Evolutionary conservation across 2,797 vertebrate genomes (phyloP).

Genomic region (Bradypus variegatus): DNA sequence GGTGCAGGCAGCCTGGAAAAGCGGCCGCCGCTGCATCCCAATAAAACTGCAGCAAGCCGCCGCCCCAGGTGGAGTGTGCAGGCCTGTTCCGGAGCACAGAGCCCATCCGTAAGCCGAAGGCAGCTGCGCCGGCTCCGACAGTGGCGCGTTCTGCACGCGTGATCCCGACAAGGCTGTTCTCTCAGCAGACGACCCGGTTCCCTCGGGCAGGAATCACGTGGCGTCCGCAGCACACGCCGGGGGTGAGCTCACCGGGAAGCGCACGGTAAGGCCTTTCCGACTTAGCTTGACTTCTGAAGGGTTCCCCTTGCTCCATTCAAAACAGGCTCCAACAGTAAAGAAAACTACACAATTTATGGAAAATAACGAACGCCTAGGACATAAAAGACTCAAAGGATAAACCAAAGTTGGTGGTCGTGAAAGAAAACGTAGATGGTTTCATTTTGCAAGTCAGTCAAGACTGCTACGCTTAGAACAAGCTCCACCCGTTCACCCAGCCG

Average conservation of each 20-base stretch:
- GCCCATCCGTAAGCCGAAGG: neutral
- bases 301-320: conserved; percentile 25
- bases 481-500: neutral
- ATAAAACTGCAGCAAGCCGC: neutral
- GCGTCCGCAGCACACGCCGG: neutral
- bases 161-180: neutral
- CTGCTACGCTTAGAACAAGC: neutral
- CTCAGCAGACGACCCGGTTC: neutral
- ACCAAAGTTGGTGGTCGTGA: neutral
- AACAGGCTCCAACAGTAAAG: conserved; percentile 13
- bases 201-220: neutral
- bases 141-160: neutral
- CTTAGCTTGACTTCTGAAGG: neutral
- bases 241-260: neutral
- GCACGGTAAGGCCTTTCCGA: neutral
- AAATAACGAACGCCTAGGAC: conserved; percentile 25
- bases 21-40: neutral
- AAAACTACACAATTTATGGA: neutral
- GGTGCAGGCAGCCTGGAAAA: neutral
- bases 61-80: neutral
- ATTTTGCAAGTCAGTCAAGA: conserved; percentile 11
- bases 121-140: neutral
- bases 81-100: neutral
- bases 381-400: neutral
- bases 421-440: neutral